A percentile compares a stretch with the other conserved stretches of the same genome.
Conservation (phyloP, 1,140 invertebrate species). For the Drosophila hydei region DNA sequence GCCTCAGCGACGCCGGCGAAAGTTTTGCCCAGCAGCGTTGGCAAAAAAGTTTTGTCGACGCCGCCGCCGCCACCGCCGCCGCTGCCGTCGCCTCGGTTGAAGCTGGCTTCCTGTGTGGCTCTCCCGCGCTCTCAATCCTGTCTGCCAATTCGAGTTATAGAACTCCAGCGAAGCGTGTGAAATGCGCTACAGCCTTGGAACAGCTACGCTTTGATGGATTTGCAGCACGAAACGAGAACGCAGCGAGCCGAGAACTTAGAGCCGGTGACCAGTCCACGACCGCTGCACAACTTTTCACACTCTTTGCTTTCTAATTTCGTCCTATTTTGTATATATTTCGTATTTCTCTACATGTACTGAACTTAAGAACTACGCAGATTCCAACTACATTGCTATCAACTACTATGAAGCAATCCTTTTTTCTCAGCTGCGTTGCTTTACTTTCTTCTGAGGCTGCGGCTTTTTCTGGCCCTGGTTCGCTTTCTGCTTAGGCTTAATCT, state of each 20-base stretch:
- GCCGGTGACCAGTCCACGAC: slow-evolving; percentile 33
- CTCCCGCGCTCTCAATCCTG: slow-evolving; percentile 19
- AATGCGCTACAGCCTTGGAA: slow-evolving; percentile 65
- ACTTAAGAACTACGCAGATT: slow-evolving; percentile 5
- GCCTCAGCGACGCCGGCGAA: slow-evolving; percentile 56
- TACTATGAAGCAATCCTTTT: neutral
- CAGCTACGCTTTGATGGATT: slow-evolving; percentile 69
- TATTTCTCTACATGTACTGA: slow-evolving; percentile 23
- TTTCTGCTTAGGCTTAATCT: neutral
- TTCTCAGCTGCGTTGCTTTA: neutral
- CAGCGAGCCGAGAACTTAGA: slow-evolving; percentile 14
- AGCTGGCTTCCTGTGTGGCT: slow-evolving; percentile 37
- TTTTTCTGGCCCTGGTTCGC: neutral
- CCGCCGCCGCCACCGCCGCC: slow-evolving; percentile 22
- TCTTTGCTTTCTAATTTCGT: slow-evolving; percentile 9
- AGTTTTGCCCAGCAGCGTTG: slow-evolving; percentile 71
- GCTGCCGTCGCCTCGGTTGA: slow-evolving; percentile 6
- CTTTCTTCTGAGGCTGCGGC: neutral
- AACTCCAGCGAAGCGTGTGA: slow-evolving; percentile 77
- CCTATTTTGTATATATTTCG: slow-evolving; percentile 26
- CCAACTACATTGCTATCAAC: slow-evolving; percentile 3
- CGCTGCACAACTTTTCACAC: slow-evolving; percentile 27
- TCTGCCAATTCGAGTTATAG: slow-evolving; percentile 73
- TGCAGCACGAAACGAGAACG: slow-evolving; percentile 49
- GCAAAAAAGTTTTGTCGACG: slow-evolving; percentile 64